These are phyloP conservation scores for Sipha maydis DNA, from an alignment of 2,888 invertebrate genomes.

Conservation along the genomic window DNA sequence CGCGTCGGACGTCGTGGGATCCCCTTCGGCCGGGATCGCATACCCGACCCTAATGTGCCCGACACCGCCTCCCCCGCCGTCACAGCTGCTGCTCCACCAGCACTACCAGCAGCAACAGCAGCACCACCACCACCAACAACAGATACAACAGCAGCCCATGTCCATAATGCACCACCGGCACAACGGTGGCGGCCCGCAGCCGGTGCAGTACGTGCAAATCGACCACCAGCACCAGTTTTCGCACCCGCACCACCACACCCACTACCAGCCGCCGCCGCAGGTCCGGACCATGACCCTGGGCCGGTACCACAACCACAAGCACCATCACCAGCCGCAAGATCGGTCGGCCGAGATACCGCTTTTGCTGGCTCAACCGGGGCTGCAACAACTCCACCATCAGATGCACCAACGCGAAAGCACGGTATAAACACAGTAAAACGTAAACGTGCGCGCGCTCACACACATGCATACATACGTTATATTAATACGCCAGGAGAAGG, in stretches of 20 bases:
- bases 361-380: constrained; percentile 50
- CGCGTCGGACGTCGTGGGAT: neutral
- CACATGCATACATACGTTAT: neutral
- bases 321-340: constrained; percentile 31
- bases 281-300: constrained; percentile 46
- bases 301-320: constrained; percentile 32
- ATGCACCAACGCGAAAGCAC: constrained; percentile 61
- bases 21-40: neutral
- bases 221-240: constrained; percentile 23
- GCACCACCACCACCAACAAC: neutral
- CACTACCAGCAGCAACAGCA: constrained; percentile 31
- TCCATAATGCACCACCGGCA: constrained; percentile 24
- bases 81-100: constrained; percentile 1
- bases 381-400: constrained; percentile 46
- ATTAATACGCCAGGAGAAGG: neutral
- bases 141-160: constrained; percentile 13
- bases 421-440: constrained; percentile 50
- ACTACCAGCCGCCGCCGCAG: constrained; percentile 38
- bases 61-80: constrained; percentile 27
- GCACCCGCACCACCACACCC: constrained; percentile 2
- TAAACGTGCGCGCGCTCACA: neutral
- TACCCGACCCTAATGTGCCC: constrained; percentile 55
- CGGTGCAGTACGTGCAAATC: constrained; percentile 40
- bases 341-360: constrained; percentile 61
- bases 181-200: constrained; percentile 21